A percentile compares a stretch with the other conserved stretches of the same genome.
phyloP scores from a whole-genome alignment of 2,888 invertebrate species.

The Eupithecia subfuscata region DNA sequence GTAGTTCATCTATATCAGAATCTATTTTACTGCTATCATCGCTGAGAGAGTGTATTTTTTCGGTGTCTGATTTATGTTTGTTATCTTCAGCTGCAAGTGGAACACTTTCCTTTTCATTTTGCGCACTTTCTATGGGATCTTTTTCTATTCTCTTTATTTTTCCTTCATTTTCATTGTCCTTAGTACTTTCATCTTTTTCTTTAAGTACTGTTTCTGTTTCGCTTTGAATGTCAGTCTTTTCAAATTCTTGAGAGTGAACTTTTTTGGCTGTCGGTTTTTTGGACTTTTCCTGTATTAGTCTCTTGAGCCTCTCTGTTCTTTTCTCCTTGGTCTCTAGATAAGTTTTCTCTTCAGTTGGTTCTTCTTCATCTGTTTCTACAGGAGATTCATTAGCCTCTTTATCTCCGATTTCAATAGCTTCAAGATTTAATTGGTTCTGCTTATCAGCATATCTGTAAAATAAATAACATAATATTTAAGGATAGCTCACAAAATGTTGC shows the following conservation, averaged over 20 bases:
- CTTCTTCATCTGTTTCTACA: slow-evolving; percentile 74
- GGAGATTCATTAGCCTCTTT: slow-evolving; percentile 79
- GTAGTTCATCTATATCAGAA: slow-evolving; percentile 72
- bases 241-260: slow-evolving; percentile 41
- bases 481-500: not conserved
- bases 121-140: not conserved
- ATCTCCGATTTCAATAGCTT: slow-evolving; percentile 74
- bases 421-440: slow-evolving; percentile 72
- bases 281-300: slow-evolving; percentile 66
- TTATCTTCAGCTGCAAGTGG: slow-evolving; percentile 9
- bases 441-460: slow-evolving; percentile 72
- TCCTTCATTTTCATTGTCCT: slow-evolving; percentile 32
- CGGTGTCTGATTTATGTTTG: slow-evolving; percentile 29
- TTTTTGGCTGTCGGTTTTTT: slow-evolving; percentile 51
- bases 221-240: slow-evolving; percentile 29
- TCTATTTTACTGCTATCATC: slow-evolving; percentile 59
- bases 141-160: slow-evolving; percentile 19
- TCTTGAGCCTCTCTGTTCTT: slow-evolving; percentile 68
- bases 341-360: slow-evolving; percentile 52
- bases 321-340: slow-evolving; percentile 64
- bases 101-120: slow-evolving; percentile 11
- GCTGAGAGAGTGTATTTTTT: slow-evolving; percentile 55
- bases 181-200: slow-evolving; percentile 23
- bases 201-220: not conserved
- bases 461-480: not conserved